Evolutionary conservation across 1,140 invertebrate species (phyloP), one percentile per base, ranked within the genome.

Genomic region (Megalonaias nervosa): DNA sequence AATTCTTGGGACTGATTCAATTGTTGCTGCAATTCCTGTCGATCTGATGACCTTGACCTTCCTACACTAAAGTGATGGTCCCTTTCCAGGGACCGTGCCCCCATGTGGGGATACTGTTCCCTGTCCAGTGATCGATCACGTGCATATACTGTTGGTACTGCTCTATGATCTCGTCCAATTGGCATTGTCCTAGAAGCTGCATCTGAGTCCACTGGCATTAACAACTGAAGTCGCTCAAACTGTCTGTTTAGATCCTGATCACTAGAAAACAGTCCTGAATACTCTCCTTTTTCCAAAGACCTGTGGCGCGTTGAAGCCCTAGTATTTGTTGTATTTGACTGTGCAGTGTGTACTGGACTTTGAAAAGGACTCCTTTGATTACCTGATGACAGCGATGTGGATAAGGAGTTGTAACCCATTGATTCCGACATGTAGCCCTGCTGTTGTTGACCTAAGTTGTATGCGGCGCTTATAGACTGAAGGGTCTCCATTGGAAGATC

Each of bases 31-130:
- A 79, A 79, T 15, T 84, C 83, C 66, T 81, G 81, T 55, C 85
- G 79, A 75, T 89, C 88, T 31, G 70, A 82, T 16, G 85, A 86
- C 48, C 88, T 75, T 60, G 84, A 85, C 67, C 88, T 67, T 64
- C 80, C 80, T 48, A 81, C 70, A 71, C 80, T 78, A 58, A 82
- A 82, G 69, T 84, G 74, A 73, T 87, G 84, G 67, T 87, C 86
- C 64, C 89, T 81, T 77, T 90, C 89, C 67, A 90, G 80, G 26
- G 89, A 90, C 57, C 88, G 74, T 38, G 89, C 88, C 21, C 89
- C 89, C 87, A 89, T 89, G 61, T 89, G 87, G 17, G 89, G 88
- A 78, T 88, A 90, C 66, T 75, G 74, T 60, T 89, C 87, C 66
- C 88, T 80, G 74, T 90, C 87, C n/a, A 88, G 70, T 23, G 88